Evolutionary conservation across 2,797 vertebrate species (phyloP).

Genomic region (Leptodactylus fallax): DNA sequence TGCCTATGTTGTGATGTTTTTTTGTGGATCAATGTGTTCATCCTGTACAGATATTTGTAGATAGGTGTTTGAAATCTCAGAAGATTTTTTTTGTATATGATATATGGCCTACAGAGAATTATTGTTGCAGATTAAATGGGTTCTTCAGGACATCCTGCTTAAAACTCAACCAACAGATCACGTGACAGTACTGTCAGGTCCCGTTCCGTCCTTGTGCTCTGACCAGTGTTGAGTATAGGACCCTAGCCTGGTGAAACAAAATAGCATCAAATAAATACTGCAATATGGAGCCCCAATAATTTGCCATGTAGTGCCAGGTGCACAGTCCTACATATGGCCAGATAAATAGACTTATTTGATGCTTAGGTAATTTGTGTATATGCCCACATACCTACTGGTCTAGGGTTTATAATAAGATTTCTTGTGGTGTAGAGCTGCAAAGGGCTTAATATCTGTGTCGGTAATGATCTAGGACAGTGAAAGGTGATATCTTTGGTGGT

Average conservation of each 20-base stretch:
- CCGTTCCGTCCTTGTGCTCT: neutral
- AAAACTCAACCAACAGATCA: neutral
- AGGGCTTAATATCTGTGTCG: neutral
- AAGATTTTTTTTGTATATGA: neutral
- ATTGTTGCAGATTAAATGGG: neutral
- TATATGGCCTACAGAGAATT: neutral
- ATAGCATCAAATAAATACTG: neutral
- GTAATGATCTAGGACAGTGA: neutral
- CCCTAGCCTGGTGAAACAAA: neutral
- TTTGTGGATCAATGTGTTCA: conserved; percentile 41
- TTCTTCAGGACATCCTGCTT: neutral
- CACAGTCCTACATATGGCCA: neutral
- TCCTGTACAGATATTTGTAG: conserved; percentile 14
- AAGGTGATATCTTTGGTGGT: neutral
- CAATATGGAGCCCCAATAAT: neutral
- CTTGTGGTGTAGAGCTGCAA: no score
- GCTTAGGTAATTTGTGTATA: neutral
- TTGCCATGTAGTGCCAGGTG: neutral
- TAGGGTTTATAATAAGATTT: neutral
- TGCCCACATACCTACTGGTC: neutral
- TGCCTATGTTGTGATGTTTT: conserved; percentile 24
- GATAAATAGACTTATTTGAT: neutral
- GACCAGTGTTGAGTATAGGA: neutral
- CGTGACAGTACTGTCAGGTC: neutral
- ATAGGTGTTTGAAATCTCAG: neutral